These are phyloP conservation scores for Menura novaehollandiae DNA, from an alignment of 2,113 vertebrate species.

Conservation along the genomic window DNA sequence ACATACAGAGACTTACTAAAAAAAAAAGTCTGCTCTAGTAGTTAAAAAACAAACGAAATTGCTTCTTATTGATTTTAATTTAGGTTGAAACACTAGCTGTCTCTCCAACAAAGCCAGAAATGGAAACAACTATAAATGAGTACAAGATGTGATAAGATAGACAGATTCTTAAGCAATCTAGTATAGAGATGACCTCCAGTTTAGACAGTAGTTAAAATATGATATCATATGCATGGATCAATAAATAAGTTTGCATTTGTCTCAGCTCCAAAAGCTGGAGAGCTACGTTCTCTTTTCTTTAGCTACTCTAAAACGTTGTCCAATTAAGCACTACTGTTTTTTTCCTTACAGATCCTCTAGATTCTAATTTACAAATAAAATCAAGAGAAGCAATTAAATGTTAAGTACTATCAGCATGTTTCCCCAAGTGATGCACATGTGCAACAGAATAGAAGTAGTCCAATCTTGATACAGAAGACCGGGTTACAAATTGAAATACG, in stretches of 20 bases:
- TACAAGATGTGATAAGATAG: slow-evolving; percentile 58
- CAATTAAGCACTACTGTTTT: slow-evolving; percentile 56
- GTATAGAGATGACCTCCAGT: slow-evolving; percentile 12
- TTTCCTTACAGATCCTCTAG: slow-evolving; percentile 59
- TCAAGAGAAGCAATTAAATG: slow-evolving; percentile 68
- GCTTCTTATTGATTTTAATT: slow-evolving; percentile 77
- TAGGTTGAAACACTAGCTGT: slow-evolving; percentile 64
- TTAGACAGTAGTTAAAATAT: slow-evolving; percentile 13
- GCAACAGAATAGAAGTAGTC: slow-evolving; percentile 62
- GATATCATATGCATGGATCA: not conserved
- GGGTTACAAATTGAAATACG: slow-evolving; percentile 61
- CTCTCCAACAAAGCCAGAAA: slow-evolving; percentile 61
- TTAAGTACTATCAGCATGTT: slow-evolving; percentile 67
- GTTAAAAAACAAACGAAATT: slow-evolving; percentile 76
- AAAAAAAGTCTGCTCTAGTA: slow-evolving; percentile 19
- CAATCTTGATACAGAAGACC: slow-evolving; percentile 36
- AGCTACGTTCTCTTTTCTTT: not conserved
- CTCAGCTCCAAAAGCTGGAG: not conserved
- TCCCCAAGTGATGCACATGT: slow-evolving; percentile 52
- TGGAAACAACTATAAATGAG: slow-evolving; percentile 44
- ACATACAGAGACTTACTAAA: slow-evolving; percentile 6
- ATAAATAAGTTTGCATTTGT: not conserved
- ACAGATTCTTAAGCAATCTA: slow-evolving; percentile 33
- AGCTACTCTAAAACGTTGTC: slow-evolving; percentile 43
- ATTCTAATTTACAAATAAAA: slow-evolving; percentile 77